Evolutionary conservation across 2,888 invertebrate species (phyloP).

Genomic region (Pterostichus madidus): DNA sequence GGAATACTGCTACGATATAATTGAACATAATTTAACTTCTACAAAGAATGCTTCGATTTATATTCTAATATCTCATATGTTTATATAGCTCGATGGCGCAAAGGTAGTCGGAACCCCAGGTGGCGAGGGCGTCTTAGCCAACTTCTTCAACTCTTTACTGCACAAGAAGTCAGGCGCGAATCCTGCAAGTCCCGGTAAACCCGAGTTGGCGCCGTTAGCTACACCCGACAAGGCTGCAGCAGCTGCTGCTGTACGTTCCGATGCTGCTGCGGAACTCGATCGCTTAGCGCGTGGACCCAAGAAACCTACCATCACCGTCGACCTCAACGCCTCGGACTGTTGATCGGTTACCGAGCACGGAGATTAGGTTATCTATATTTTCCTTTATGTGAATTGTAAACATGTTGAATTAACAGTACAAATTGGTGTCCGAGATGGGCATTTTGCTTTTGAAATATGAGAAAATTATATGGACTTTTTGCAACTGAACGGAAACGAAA

Average conservation of each 20-base stretch:
- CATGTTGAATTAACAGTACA: not conserved
- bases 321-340: conserved; percentile 80
- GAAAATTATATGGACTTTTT: too few relatives aligned
- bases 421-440: too few relatives aligned
- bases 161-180: conserved; percentile 94
- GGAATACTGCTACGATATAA: too few relatives aligned
- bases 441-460: too few relatives aligned
- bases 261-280: conserved; percentile 96
- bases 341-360: conserved; percentile 69
- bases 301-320: conserved; percentile 74
- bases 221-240: conserved; percentile 86
- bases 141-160: conserved; percentile 98
- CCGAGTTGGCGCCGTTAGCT: conserved; percentile 73
- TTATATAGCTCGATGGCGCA: conserved; percentile 84
- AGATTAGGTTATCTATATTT: conserved; percentile 21
- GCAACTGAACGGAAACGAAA: too few relatives aligned
- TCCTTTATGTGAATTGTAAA: conserved; percentile 20
- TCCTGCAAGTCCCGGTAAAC: conserved; percentile 78
- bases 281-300: conserved; percentile 86
- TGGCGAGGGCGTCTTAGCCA: conserved; percentile 96
- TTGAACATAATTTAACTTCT: too few relatives aligned
- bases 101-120: conserved; percentile 88
- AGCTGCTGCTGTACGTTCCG: conserved; percentile 88
- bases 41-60: too few relatives aligned
- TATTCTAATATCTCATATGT: not conserved